Evolutionary conservation across 2,797 vertebrate genomes (phyloP), one percentile per base, ranked within the genome.

Genomic region (Thunnus albacares): DNA sequence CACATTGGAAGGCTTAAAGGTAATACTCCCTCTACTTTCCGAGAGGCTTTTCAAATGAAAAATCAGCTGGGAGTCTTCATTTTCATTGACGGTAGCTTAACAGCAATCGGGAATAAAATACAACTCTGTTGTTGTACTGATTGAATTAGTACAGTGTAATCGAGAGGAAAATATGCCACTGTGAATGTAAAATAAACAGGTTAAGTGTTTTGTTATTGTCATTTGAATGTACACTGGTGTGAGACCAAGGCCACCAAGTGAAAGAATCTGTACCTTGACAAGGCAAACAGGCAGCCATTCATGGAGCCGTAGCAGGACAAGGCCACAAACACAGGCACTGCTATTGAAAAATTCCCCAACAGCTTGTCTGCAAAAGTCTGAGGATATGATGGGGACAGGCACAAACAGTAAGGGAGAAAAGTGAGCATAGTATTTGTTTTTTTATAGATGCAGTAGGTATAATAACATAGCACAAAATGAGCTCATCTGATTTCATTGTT

Each of bases 241-340:
- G 30, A 33, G 30, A 20, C 1, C 1, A 51, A 49, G 22, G 30
- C 13, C 63, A 67, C 17, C n/a, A 28, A 45, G 9, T 63, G 10
- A 4, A 35, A 28, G 18, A 1, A 45, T 45, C 4, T 55, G 88
- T 85, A 99, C 98, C 98, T 98, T 83, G 98, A 98, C 70, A 98
- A 91, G 0, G 97, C 97, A 88, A 99, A 98, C 68, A 97, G 20
- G 4, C 95, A 80, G 0, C 98, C 98, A 5, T 99, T 99, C 98
- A 99, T 98, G 55, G 97, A 97, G 7, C 98, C 98, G 52, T 96
- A 98, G 88, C 98, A 99, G 77, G 98, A 99, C 78, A 99, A 92
- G 33, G 98, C 97, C 66, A 99, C 97, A 79, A 99, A 98, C 80
- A 98, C 88, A 0, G 98, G 98, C 3, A 99, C 97, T 0, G 91